Base-by-base conservation (phyloP, 2,113 vertebrate genomes). In the Pogona vitticeps region DNA sequence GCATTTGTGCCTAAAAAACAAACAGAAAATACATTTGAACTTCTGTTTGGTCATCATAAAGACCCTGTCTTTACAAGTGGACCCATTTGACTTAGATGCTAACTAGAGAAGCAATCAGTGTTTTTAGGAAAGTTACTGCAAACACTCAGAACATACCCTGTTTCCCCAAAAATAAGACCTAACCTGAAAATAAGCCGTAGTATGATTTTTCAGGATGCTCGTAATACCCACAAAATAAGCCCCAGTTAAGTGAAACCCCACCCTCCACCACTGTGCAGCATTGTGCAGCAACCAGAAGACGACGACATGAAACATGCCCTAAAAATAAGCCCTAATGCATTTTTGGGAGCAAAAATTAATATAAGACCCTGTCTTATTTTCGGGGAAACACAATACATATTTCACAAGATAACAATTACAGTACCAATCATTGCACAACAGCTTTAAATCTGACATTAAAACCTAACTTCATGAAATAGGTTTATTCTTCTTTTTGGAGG, bases 1-100 rank as follows among this genome's bases (percentile, higher is more conserved):
- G 97, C 97, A 88, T 99, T 98, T 52, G 99, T 99, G 91, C 98
- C 99, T 99, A 94, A 96, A 94, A 89, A 92, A 88, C 61, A 80
- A 42, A 1, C 61, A 63, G 31, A 68, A 26, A 28, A 68, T 68
- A 68, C 28, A n/a, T 31, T 12, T 31, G 13, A 10, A 68, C 28
- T 68, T 31, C 26, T 31, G 10, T 1, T 68, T 9, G 28, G 7
- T 68, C 12, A 36, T n/a, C 33, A 70, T 10, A 73, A 73, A 56
- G 68, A 28, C 20, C 36, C n/a, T 36, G 1, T 73, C 73, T 81
- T 38, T 46, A 59, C 26, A 84, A 68, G 12, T 23, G 21, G 17
- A n/a, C 75, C 36, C n/a, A 73, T 61, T 31, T n/a, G 56, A 83
- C 28, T 61, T 17, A 38, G 9, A 33, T 42, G 26, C 15, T 21